A percentile compares a stretch with the other conserved stretches of the same genome.
These are phyloP conservation scores for Lineus longissimus DNA, from an alignment of 1,140 invertebrate species.

Conservation along the genomic window DNA sequence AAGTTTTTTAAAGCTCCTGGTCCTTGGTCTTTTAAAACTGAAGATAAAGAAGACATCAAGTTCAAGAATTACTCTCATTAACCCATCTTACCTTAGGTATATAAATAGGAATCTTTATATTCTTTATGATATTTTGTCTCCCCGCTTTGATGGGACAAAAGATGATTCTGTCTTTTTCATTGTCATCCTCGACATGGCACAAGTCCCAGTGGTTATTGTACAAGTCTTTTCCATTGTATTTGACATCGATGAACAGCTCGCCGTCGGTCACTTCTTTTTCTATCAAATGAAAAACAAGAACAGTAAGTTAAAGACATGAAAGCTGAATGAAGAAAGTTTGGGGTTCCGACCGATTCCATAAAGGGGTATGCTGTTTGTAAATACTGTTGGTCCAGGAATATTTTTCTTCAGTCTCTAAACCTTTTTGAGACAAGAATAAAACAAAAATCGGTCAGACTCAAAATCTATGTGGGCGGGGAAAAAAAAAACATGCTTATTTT, in stretches of 20 bases:
- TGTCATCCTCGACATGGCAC: conserved; percentile 27
- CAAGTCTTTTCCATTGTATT: conserved; percentile 37
- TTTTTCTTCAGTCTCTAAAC: too few species aligned
- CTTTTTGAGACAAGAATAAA: too few species aligned
- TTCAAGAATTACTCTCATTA: neutral
- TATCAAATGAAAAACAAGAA: conserved; percentile 3
- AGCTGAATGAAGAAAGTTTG: neutral
- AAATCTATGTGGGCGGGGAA: too few species aligned
- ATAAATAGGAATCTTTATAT: conserved; percentile 33
- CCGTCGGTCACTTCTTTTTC: conserved; percentile 23
- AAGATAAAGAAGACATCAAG: neutral
- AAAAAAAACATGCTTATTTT: too few species aligned
- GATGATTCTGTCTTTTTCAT: conserved; percentile 29
- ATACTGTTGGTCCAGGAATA: too few species aligned
- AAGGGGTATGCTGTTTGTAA: too few species aligned
- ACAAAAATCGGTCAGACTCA: too few species aligned
- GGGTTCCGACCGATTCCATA: neutral
- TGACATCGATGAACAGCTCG: conserved; percentile 28
- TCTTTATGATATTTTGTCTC: conserved; percentile 23
- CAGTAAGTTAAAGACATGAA: neutral
- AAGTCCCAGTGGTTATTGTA: conserved; percentile 41
- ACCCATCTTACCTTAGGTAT: conserved; percentile 34
- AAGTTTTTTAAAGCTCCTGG: too few species aligned
- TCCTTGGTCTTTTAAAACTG: neutral
- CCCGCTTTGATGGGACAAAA: conserved; percentile 30